Conservation (phyloP, 2,113 vertebrate genomes). For the Ammodytes dubius region DNA sequence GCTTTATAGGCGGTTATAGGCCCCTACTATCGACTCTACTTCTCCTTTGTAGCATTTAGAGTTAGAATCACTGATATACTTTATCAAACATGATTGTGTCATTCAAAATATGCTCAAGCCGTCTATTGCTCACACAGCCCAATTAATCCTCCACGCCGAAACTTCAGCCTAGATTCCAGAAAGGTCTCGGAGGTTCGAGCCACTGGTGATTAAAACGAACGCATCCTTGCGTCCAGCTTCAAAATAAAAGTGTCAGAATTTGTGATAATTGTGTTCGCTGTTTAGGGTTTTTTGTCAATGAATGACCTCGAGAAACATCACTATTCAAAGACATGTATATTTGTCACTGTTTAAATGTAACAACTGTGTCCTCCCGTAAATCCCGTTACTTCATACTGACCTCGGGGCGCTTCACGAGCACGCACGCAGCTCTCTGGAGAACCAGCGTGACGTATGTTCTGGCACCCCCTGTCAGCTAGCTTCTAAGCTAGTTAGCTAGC, state of each 20-base stretch:
- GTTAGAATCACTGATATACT: not conserved
- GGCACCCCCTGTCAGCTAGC: conserved; percentile 76
- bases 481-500: conserved; percentile 72
- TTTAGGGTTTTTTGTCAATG: not conserved
- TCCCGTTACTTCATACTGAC: not conserved
- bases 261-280: not conserved
- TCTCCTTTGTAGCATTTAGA: not conserved
- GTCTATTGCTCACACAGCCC: too few relatives aligned
- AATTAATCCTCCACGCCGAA: not conserved
- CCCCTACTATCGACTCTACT: too few relatives aligned
- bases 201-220: conserved; percentile 47
- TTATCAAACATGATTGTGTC: not conserved
- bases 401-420: not conserved
- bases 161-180: conserved; percentile 36
- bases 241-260: conserved; percentile 51
- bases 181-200: conserved; percentile 19
- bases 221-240: conserved; percentile 16
- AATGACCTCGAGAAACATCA: accelerated
- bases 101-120: conserved; percentile 1
- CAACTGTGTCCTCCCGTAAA: not conserved
- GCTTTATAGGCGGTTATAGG: too few relatives aligned
- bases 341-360: not conserved
- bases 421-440: conserved; percentile 1
- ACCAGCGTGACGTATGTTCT: conserved; percentile 60
- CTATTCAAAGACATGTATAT: not conserved